phyloP scores from a whole-genome alignment of 2,888 invertebrate genomes.

The Mellilla xanthometata region DNA sequence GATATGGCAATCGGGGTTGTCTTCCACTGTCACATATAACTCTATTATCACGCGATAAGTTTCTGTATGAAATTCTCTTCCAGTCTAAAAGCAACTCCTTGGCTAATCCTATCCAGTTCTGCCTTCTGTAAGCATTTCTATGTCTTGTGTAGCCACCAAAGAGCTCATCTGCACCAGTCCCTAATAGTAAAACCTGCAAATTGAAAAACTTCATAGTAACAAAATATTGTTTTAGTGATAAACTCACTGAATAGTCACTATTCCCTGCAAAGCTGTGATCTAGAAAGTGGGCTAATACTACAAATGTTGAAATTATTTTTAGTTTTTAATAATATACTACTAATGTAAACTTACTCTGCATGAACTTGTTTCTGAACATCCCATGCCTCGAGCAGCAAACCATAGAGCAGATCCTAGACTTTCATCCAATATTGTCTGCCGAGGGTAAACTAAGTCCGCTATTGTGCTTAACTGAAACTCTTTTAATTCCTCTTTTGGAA shows the following conservation, averaged over 20 bases:
- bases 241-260: too few species aligned
- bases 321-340: neutral
- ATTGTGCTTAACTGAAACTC: constrained; percentile 82
- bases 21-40: constrained; percentile 95
- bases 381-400: constrained; percentile 94
- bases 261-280: too few species aligned
- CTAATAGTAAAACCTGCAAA: constrained; percentile 89
- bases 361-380: constrained; percentile 77
- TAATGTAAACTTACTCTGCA: constrained; percentile 78
- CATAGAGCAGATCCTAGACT: constrained; percentile 97
- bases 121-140: constrained; percentile 86
- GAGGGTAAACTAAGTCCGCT: constrained; percentile 91
- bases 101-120: constrained; percentile 78
- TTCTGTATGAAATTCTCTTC: constrained; percentile 92
- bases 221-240: too few species aligned
- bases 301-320: too few species aligned
- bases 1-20: constrained; percentile 91
- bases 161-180: constrained; percentile 98
- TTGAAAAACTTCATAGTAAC: too few species aligned
- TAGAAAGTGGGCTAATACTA: too few species aligned
- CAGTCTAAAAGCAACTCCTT: constrained; percentile 90
- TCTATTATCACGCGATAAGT: constrained; percentile 97
- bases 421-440: constrained; percentile 95
- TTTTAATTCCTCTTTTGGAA: constrained; percentile 85
- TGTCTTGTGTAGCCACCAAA: constrained; percentile 97